phyloP scores from a whole-genome alignment of 2,113 vertebrate species.

The Corythaeola cristata region DNA sequence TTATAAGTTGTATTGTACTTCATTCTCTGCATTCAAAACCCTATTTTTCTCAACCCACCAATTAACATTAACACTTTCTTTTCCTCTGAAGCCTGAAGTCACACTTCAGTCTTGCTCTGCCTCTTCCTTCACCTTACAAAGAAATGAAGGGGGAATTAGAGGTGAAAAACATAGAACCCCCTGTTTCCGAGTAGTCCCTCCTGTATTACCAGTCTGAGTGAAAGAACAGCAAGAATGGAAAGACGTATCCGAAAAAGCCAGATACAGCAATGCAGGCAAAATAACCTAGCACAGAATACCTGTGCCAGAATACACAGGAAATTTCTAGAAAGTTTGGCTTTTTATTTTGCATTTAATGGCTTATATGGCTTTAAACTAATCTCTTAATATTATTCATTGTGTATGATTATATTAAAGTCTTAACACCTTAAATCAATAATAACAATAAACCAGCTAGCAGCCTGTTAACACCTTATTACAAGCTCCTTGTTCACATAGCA shows the following conservation, averaged over 20 bases:
- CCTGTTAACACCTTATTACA: conserved; percentile 66
- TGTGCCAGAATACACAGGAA: background rate
- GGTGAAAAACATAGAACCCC: background rate
- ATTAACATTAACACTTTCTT: background rate
- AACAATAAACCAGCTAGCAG: conserved; percentile 55
- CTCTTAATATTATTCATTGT: conserved; percentile 20
- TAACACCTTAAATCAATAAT: conserved; percentile 58
- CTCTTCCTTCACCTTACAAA: background rate
- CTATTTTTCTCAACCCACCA: background rate
- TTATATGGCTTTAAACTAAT: conserved; percentile 11
- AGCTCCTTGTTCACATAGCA: conserved; percentile 22
- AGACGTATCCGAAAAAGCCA: background rate
- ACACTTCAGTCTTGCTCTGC: background rate
- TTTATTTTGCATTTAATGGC: background rate
- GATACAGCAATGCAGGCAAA: background rate
- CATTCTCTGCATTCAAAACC: background rate
- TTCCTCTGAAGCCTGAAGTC: background rate
- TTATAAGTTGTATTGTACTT: background rate
- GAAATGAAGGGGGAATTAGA: background rate
- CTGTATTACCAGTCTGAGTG: background rate
- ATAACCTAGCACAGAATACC: background rate
- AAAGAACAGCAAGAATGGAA: background rate
- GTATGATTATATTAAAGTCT: conserved; percentile 48
- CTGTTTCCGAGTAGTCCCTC: background rate
- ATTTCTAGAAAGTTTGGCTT: background rate